Conservation (phyloP, 1,140 invertebrate species). For the Pseudachorutes palmiensis region DNA sequence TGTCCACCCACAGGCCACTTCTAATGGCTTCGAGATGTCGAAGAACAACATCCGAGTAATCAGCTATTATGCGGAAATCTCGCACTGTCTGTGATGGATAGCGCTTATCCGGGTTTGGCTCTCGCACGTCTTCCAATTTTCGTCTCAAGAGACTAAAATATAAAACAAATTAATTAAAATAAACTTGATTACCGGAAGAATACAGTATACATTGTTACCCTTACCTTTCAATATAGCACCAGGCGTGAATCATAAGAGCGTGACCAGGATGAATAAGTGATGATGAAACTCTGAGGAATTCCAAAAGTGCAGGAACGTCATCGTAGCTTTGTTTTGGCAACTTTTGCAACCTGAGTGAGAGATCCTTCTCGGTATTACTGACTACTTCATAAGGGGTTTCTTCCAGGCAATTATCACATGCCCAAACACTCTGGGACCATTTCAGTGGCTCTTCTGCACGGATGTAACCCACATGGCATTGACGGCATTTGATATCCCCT, state of each 20-base stretch:
- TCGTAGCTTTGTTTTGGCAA: conserved; percentile 9
- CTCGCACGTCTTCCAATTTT: conserved; percentile 9
- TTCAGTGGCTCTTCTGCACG: conserved; percentile 22
- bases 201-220: too few relatives aligned
- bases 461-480: conserved; percentile 22
- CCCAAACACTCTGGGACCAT: conserved; percentile 32
- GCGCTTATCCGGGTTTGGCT: not conserved
- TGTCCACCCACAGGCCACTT: conserved; percentile 32
- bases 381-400: conserved; percentile 23
- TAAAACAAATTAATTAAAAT: too few relatives aligned
- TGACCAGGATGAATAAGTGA: conserved; percentile 14
- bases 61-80: conserved; percentile 21
- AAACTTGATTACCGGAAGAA: too few relatives aligned
- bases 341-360: not conserved
- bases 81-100: conserved; percentile 13
- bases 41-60: conserved; percentile 22
- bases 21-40: conserved; percentile 25
- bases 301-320: conserved; percentile 9
- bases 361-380: not conserved
- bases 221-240: conserved; percentile 31
- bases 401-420: conserved; percentile 28
- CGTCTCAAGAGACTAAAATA: conserved; percentile 13
- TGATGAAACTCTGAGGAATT: conserved; percentile 12
- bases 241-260: conserved; percentile 17
- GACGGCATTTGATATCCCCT: conserved; percentile 23